A percentile compares a stretch with the other conserved stretches of the same genome.
Evolutionary conservation across 2,113 vertebrate species (phyloP).

Genomic region (Misgurnus anguillicaudatus): DNA sequence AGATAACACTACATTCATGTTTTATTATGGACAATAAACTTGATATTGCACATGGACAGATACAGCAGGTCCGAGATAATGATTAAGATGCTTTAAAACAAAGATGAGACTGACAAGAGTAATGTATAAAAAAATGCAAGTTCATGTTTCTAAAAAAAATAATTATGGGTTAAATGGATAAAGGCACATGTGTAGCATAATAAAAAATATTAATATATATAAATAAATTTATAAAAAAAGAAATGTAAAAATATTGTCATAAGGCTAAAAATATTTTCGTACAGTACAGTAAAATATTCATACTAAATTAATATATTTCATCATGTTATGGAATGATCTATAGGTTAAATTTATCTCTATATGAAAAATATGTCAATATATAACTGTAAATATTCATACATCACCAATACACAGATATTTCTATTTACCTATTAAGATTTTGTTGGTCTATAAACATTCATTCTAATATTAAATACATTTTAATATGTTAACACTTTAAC

Average conservation of each 20-base stretch:
- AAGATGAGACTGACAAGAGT: not conserved
- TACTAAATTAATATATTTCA: not conserved
- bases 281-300: not conserved
- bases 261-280: no score
- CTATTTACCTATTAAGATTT: not conserved
- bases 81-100: not conserved
- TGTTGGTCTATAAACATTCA: not conserved
- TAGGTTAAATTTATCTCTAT: not conserved
- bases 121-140: not conserved
- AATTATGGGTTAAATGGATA: conserved; percentile 17
- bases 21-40: not conserved
- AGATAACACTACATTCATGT: conserved; percentile 1
- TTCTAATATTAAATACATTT: not conserved
- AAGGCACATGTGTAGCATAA: conserved; percentile 44
- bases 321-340: conserved; percentile 27
- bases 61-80: not conserved
- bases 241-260: no score
- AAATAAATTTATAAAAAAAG: not conserved
- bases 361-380: not conserved
- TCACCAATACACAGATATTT: not conserved
- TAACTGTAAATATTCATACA: not conserved
- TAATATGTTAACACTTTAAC: not conserved
- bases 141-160: not conserved
- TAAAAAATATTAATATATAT: conserved; percentile 12
- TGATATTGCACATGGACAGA: conserved; percentile 33